Conservation (phyloP, 2,797 vertebrate genomes). For the Onychomys leucogaster region DNA sequence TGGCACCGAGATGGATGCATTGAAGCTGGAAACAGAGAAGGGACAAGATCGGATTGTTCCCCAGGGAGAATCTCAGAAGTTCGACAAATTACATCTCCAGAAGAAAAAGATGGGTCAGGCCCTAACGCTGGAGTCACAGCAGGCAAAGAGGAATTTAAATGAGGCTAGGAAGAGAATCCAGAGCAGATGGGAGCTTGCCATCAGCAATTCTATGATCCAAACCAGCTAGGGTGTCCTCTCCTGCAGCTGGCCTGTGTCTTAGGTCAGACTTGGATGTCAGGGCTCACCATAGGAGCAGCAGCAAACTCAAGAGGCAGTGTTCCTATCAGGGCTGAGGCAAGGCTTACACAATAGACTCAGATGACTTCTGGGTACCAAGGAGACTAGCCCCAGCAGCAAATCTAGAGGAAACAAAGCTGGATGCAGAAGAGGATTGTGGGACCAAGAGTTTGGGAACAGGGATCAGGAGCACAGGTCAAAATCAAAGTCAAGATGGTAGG, state of each 20-base stretch:
- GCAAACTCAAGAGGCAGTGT: neutral
- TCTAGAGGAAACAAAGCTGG: neutral
- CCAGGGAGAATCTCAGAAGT: neutral
- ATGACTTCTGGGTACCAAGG: neutral
- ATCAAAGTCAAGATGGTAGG: neutral
- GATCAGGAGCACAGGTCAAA: neutral
- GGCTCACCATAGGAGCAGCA: neutral
- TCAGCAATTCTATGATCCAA: constrained; percentile 9
- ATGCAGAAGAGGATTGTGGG: neutral
- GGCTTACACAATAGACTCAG: neutral
- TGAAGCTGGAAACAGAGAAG: neutral
- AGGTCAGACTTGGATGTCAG: neutral
- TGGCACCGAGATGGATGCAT: neutral
- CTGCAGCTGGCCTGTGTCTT: neutral
- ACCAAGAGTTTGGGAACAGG: neutral
- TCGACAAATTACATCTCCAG: constrained; percentile 9
- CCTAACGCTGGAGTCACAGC: neutral
- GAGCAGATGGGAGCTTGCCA: neutral
- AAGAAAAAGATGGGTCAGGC: neutral
- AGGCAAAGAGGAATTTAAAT: constrained; percentile 32
- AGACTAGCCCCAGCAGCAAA: neutral
- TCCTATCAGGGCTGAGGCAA: neutral
- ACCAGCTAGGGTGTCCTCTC: neutral
- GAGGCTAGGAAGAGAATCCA: neutral
- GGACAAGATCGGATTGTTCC: neutral